Evolutionary conservation across 2,888 invertebrate species (phyloP).

Genomic region (Cybosia mesomella): DNA sequence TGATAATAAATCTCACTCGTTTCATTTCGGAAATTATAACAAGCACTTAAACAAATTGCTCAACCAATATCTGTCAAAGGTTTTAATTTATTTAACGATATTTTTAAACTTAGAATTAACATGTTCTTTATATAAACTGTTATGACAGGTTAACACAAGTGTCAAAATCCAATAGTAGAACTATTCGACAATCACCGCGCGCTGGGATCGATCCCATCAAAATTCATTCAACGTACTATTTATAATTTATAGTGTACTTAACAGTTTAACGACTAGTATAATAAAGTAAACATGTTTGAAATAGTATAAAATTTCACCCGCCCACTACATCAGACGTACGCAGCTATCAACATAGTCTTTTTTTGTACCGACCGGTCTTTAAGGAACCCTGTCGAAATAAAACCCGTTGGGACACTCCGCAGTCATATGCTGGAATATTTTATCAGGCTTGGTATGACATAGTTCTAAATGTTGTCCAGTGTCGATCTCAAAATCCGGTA

Average conservation of each 20-base stretch:
- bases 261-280: conserved; percentile 44
- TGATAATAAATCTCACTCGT: conserved; percentile 4
- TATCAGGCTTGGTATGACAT: conserved; percentile 57
- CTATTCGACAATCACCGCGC: conserved; percentile 6
- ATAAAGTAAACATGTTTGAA: conserved; percentile 54
- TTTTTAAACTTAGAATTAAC: conserved; percentile 5
- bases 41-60: conserved; percentile 1
- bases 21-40: neutral
- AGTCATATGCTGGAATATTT: neutral
- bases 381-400: conserved; percentile 68
- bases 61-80: conserved; percentile 2
- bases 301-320: conserved; percentile 63
- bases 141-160: conserved; percentile 1
- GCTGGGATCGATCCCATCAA: conserved; percentile 3
- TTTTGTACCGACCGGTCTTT: conserved; percentile 67
- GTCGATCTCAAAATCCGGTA: conserved; percentile 83
- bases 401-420: neutral
- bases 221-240: conserved; percentile 15
- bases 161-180: conserved; percentile 7
- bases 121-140: conserved; percentile 5
- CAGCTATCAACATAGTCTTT: conserved; percentile 55
- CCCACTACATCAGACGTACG: conserved; percentile 62
- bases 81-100: conserved; percentile 4
- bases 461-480: conserved; percentile 64
- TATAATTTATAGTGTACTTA: conserved; percentile 44